These are phyloP conservation scores for Rhagium mordax DNA, from an alignment of 2,888 invertebrate genomes.

Conservation along the genomic window DNA sequence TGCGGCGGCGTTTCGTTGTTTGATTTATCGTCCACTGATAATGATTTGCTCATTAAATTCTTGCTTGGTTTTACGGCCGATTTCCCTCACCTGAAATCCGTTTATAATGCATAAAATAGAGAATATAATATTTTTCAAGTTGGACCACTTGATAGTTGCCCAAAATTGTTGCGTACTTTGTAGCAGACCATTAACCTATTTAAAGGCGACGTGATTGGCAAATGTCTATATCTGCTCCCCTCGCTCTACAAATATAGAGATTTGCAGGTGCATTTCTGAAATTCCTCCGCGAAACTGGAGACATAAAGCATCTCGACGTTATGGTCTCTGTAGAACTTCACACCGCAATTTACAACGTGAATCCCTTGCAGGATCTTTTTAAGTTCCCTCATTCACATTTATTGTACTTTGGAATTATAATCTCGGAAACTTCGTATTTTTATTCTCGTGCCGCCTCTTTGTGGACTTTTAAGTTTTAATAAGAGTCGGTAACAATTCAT, in stretches of 20 bases:
- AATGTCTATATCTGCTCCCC: neutral
- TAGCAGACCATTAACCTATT: too few relatives aligned
- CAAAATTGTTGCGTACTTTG: too few relatives aligned
- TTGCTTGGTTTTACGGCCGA: neutral
- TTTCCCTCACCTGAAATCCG: neutral
- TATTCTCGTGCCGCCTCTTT: neutral
- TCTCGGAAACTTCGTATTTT: conserved; percentile 8
- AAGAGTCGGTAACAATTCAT: neutral
- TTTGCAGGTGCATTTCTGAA: conserved; percentile 15
- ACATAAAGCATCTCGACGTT: conserved; percentile 11
- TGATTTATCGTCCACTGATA: neutral
- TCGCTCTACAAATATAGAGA: neutral
- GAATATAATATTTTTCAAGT: too few relatives aligned
- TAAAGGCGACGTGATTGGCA: too few relatives aligned
- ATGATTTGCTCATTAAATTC: neutral
- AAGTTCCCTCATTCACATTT: conserved; percentile 8
- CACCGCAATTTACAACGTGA: conserved; percentile 11
- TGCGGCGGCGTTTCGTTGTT: neutral
- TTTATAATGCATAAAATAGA: neutral
- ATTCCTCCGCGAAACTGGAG: conserved; percentile 13
- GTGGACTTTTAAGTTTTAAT: conserved; percentile 6
- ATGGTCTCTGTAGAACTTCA: conserved; percentile 10
- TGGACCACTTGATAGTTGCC: too few relatives aligned
- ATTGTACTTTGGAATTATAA: conserved; percentile 18
- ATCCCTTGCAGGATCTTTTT: neutral